phyloP scores from a whole-genome alignment of 2,113 vertebrate species.

The Alethe diademata region DNA sequence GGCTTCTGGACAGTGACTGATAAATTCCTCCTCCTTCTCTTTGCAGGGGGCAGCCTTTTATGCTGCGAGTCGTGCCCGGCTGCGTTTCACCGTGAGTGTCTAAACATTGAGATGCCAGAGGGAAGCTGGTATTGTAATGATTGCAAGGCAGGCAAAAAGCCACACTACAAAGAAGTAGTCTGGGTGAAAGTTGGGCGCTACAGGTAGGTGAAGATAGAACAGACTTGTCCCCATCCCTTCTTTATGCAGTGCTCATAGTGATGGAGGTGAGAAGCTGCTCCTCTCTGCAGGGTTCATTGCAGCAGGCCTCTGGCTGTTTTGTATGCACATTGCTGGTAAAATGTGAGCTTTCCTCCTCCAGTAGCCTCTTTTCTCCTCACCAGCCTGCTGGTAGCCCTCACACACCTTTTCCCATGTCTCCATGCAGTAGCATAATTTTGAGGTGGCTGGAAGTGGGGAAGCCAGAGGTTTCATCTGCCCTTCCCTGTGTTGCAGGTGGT shows the following conservation, averaged over 20 bases:
- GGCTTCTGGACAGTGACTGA: not conserved
- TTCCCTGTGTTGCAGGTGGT: slow-evolving; percentile 83
- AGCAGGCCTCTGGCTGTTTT: not conserved
- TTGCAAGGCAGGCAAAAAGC: slow-evolving; percentile 95
- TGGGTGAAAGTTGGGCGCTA: slow-evolving; percentile 99
- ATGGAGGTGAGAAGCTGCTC: not conserved
- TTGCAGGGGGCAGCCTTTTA: slow-evolving; percentile 92
- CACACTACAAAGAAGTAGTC: slow-evolving; percentile 93
- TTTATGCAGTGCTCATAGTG: not conserved
- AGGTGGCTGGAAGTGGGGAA: not conserved
- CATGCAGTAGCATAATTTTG: not conserved
- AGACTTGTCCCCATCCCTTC: not conserved
- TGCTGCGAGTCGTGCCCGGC: slow-evolving; percentile 98
- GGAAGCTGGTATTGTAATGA: slow-evolving; percentile 99
- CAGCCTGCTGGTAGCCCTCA: not conserved
- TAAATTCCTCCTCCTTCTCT: not conserved
- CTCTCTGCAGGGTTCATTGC: not conserved
- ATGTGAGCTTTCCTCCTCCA: not conserved
- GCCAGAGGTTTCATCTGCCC: not conserved
- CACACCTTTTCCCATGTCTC: not conserved
- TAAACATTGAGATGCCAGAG: slow-evolving; percentile 97
- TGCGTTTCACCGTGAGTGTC: slow-evolving; percentile 96
- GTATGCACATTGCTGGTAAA: not conserved
- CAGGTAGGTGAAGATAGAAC: slow-evolving; percentile 80
- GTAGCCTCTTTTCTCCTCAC: not conserved